Conservation (phyloP, 2,888 invertebrate species). For the Ormyrus thymus region DNA sequence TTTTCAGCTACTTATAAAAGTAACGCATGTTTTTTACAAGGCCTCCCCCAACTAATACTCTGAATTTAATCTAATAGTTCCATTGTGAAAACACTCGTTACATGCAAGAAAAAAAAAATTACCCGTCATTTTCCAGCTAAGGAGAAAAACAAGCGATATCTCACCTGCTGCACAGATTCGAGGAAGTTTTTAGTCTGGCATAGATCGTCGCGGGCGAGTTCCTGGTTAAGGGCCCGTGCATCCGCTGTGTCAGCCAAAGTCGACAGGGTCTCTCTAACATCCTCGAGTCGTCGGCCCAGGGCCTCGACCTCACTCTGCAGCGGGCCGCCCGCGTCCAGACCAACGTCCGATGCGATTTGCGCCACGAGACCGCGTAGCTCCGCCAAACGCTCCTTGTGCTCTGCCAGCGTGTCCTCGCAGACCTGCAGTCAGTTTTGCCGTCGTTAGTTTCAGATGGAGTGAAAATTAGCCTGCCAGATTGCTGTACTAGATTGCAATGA, state of each 20-base stretch:
- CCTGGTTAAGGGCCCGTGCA: conserved; percentile 79
- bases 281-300: conserved; percentile 83
- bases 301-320: conserved; percentile 87
- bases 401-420: conserved; percentile 85
- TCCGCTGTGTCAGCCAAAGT: conserved; percentile 87
- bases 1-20: too few species aligned
- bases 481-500: too few species aligned
- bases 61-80: too few species aligned
- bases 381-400: conserved; percentile 81
- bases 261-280: conserved; percentile 85
- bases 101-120: too few species aligned
- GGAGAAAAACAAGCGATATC: conserved; percentile 56
- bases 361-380: conserved; percentile 86
- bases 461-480: too few species aligned
- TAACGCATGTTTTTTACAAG: too few species aligned
- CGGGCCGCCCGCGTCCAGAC: conserved; percentile 82
- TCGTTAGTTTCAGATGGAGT: not conserved
- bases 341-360: conserved; percentile 87
- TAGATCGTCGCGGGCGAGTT: conserved; percentile 78
- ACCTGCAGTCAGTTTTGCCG: conserved; percentile 76
- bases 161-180: conserved; percentile 86
- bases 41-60: too few species aligned
- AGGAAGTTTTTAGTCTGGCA: conserved; percentile 79
- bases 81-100: too few species aligned
- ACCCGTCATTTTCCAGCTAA: too few species aligned